These are phyloP conservation scores for Furnarius figulus DNA, from an alignment of 2,113 vertebrate genomes.

Conservation along the genomic window DNA sequence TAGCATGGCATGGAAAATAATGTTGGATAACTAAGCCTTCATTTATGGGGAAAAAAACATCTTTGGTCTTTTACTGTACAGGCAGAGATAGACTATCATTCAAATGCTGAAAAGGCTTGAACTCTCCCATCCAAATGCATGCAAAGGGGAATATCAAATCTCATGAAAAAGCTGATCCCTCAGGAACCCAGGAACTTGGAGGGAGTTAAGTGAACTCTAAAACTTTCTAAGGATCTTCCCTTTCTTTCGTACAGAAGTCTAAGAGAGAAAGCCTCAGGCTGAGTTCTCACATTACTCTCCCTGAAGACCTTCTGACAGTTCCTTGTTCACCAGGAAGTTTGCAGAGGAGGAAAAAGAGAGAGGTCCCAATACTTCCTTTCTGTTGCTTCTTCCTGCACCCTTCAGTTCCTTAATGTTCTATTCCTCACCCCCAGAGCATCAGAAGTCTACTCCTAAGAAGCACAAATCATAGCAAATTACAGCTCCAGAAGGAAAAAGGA, in stretches of 20 bases:
- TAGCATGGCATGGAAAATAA: not conserved
- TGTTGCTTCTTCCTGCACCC: not conserved
- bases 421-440: not conserved
- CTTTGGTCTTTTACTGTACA: not conserved
- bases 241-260: not conserved
- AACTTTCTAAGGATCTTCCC: not conserved
- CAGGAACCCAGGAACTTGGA: not conserved
- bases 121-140: not conserved
- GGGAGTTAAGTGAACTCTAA: not conserved
- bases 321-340: not conserved
- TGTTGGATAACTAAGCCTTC: not conserved
- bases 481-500: not conserved
- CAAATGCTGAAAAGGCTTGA: not conserved
- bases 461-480: not conserved
- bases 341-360: not conserved
- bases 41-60: not conserved
- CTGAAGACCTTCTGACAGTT: not conserved
- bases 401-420: not conserved
- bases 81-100: not conserved
- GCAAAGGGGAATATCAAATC: not conserved
- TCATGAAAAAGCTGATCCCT: not conserved
- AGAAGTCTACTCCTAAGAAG: not conserved
- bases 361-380: not conserved
- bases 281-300: not conserved
- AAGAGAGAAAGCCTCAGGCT: not conserved